Base-by-base conservation (phyloP, 37 sponge, comb jelly and placozoan genomes). In the Bolinopsis microptera region DNA sequence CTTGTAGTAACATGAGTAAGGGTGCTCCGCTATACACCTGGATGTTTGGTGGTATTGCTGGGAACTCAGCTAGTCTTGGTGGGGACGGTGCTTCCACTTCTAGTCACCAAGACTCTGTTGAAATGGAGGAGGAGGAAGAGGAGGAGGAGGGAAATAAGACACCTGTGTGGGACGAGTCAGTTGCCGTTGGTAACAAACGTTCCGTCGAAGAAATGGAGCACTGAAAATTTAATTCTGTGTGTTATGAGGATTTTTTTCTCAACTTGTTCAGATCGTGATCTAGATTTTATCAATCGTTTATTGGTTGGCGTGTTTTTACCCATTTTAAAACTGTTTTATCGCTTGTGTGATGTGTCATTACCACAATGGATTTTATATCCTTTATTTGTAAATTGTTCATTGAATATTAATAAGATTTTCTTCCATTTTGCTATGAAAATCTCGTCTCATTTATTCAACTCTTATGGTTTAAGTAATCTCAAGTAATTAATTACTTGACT, bases 161-260 rank as follows among this genome's bases (percentile, higher is more conserved):
- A 24, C 90, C 90, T 39, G 90, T 41, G 28, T 86, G 61, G 41
- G 80, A 77, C 21, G 36, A 77, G 5, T 77, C 80, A 27, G 33
- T 16, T 28, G 9, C 90, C 0, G 26, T n/a, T 27, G 61, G 61
- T 35, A 39, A 27, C 24, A 86, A 86, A 38, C 41, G 90, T 3
- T 41, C 61, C 5, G 61, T 86, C 2, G 90, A 86, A 40, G 90
- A 35, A 0, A 86, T 86, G 90, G 90, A 86, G 24, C 90, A 86
- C 61, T 86, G 61, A 80, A 18, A 36, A 5, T 23, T n/a, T n/a
- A n/a, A n/a, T 67, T 67, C 68, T 67, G 18, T 22, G 13, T 21
- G 13, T 13, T 67, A 22, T 67, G 68, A 22, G 68, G n/a, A n/a
- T n/a, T n/a, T n/a, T n/a, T n/a, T n/a, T n/a, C n/a, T n/a, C n/a